Base-by-base conservation (phyloP, 2,113 vertebrate genomes). In the Trinectes maculatus region DNA sequence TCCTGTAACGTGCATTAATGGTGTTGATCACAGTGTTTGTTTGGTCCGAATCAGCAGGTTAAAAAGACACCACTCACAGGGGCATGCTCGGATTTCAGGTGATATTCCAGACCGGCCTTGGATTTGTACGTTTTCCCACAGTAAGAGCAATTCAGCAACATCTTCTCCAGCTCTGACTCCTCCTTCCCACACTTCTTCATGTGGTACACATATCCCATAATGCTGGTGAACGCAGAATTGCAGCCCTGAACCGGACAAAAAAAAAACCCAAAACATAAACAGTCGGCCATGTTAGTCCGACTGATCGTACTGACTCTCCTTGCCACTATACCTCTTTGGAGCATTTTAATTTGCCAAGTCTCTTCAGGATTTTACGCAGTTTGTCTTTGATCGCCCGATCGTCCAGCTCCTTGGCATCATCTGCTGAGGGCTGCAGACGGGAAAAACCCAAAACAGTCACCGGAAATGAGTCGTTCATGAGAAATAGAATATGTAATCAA, bases 141-240 rank as follows among this genome's bases (percentile, higher is more conserved):
- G 84, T 98, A 95, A 29, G 93, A 93, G 74, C 97, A 98, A 52
- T 94, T 95, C 75, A 96, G 88, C 29, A 95, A 53, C 92, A 98
- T 86, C 61, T 96, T 95, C 92, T 97, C 94, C 88, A 98, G 90
- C 91, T 98, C 97, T 0, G 94, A 92, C 69, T 94, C 93, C 67
- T 91, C 93, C 82, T 98, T 98, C 46, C 97, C 97, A 71, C 96
- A 98, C 85, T 98, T 98, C 84, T 91, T 96, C 75, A 91, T 73
- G 71, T 98, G 96, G 79, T 98, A 98, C 0, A 98, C 77, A 60
- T 97, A 98, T 13, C 97, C 97, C 95, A 96, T 96, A 72, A 98
- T 94, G 88, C 95, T 98, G 71, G 94, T 97, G 82, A 98, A 98
- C 70, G 93, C 96, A 61, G 95, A 95, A 3, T 70, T 91, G 57